Conservation (phyloP, 2,797 vertebrate species). For the Lemur catta region DNA sequence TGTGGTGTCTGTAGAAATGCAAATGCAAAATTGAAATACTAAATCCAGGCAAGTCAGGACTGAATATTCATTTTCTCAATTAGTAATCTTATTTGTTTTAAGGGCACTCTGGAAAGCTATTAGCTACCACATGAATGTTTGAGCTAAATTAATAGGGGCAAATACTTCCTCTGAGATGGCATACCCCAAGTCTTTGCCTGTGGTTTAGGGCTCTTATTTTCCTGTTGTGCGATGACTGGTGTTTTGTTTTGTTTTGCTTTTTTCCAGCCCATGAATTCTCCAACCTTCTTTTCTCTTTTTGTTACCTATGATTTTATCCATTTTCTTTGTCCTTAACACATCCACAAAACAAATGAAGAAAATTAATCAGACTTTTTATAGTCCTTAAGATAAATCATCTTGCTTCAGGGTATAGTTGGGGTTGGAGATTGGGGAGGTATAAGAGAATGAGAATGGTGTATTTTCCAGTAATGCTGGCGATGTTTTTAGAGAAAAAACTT, state of each 20-base stretch:
- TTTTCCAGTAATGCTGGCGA: not conserved
- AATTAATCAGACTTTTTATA: not conserved
- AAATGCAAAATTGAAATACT: constrained; percentile 45
- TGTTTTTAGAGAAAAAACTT: not conserved
- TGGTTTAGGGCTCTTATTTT: not conserved
- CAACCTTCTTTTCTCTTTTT: not conserved
- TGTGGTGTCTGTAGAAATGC: constrained; percentile 77
- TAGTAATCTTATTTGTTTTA: constrained; percentile 16
- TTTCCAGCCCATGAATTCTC: not conserved
- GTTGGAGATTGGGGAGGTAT: not conserved
- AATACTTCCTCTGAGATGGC: not conserved
- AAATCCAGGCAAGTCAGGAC: not conserved
- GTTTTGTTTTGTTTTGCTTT: not conserved
- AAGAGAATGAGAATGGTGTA: not conserved
- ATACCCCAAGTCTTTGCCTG: no score
- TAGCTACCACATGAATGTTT: not conserved
- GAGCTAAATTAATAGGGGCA: not conserved
- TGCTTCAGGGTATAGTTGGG: not conserved
- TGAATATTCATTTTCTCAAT: constrained; percentile 47
- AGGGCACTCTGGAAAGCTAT: not conserved
- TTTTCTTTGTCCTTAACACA: not conserved
- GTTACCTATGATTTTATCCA: not conserved
- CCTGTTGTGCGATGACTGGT: not conserved
- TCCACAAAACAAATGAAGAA: not conserved
- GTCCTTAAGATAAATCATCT: not conserved